Evolutionary conservation across 1,140 invertebrate genomes (phyloP).

Genomic region (Sesamia nonagrioides): DNA sequence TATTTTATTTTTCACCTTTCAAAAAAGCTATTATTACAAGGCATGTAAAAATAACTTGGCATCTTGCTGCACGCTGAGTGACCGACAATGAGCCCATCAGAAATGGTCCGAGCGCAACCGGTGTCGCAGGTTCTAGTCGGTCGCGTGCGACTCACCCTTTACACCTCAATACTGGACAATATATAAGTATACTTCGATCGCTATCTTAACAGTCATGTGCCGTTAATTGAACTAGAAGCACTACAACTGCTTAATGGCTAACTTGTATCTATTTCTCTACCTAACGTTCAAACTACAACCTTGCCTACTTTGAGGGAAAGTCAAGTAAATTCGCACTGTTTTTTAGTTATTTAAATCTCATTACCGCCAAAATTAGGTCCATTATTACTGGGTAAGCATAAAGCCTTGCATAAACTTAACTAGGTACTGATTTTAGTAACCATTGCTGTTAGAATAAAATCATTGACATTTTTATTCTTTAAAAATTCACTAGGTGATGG

Average conservation of each 20-base stretch:
- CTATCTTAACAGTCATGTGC: constrained; percentile 47
- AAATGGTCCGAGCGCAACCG: constrained; percentile 62
- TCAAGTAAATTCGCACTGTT: neutral
- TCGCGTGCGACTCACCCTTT: constrained; percentile 59
- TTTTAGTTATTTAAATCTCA: neutral
- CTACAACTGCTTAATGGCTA: constrained; percentile 47
- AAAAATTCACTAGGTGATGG: neutral
- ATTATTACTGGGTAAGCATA: too few relatives aligned
- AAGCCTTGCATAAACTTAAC: too few relatives aligned
- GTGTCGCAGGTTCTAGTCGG: constrained; percentile 57
- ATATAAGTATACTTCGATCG: constrained; percentile 37
- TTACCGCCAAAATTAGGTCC: neutral
- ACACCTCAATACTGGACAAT: constrained; percentile 50
- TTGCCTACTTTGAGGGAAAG: neutral
- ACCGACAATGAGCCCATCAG: constrained; percentile 62
- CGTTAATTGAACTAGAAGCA: constrained; percentile 51
- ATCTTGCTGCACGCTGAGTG: constrained; percentile 54
- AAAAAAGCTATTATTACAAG: constrained; percentile 11
- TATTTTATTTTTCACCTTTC: constrained; percentile 21
- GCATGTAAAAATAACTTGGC: constrained; percentile 34
- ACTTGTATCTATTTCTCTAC: constrained; percentile 12
- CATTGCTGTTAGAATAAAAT: neutral
- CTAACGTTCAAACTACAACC: constrained; percentile 4
- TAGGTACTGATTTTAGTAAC: too few relatives aligned
- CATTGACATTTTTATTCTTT: neutral